Evolutionary conservation across 1,140 invertebrate genomes (phyloP).

Genomic region (Drosophila elegans): DNA sequence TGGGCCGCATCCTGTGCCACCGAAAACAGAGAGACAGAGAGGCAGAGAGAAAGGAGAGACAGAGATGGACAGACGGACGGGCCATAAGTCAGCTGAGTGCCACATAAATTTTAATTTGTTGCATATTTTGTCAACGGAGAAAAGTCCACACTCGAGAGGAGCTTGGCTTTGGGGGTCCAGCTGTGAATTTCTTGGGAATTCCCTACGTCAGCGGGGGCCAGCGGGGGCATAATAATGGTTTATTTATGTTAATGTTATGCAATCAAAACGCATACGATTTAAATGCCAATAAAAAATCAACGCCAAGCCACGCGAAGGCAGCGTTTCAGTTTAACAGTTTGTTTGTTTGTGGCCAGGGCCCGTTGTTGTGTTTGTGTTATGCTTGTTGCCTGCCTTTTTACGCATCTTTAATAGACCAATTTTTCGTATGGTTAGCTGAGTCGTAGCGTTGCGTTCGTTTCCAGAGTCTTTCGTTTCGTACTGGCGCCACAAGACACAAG

Average conservation of each 20-base stretch:
- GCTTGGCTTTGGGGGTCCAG: conserved; percentile 56
- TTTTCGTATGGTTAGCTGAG: conserved; percentile 57
- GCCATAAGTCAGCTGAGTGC: conserved; percentile 67
- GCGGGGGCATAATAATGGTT: conserved; percentile 71
- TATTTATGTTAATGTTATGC: conserved; percentile 84
- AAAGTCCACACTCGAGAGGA: conserved; percentile 15
- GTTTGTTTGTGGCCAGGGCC: conserved; percentile 51
- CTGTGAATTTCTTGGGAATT: conserved; percentile 85
- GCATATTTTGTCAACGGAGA: conserved; percentile 84
- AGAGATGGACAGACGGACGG: neutral
- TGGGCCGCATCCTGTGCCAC: conserved; percentile 73
- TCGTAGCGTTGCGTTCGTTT: conserved; percentile 54
- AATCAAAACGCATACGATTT: conserved; percentile 84
- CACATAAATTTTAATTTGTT: conserved; percentile 85
- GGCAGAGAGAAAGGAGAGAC: conserved; percentile 14
- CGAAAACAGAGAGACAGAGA: neutral
- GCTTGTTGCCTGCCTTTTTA: conserved; percentile 71
- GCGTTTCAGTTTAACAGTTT: conserved; percentile 80
- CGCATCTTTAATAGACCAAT: conserved; percentile 84
- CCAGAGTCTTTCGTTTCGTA: conserved; percentile 73
- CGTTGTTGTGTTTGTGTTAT: conserved; percentile 47
- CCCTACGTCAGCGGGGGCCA: conserved; percentile 55
- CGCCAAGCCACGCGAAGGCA: conserved; percentile 50
- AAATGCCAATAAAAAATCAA: conserved; percentile 84
- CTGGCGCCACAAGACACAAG: conserved; percentile 63